These are phyloP conservation scores for Dynastes grantii DNA, from an alignment of 2,888 invertebrate species.

Conservation along the genomic window DNA sequence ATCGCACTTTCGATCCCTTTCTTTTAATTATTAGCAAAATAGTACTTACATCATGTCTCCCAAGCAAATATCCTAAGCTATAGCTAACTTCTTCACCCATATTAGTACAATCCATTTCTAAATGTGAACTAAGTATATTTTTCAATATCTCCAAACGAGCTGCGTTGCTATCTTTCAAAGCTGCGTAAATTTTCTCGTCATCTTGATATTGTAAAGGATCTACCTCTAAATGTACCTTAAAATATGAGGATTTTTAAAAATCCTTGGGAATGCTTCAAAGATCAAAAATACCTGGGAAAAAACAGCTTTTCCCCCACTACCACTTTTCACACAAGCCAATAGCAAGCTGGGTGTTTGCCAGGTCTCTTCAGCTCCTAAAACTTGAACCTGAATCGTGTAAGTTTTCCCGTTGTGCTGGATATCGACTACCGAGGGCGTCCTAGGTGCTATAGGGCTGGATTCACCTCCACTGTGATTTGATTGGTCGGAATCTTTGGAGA, in stretches of 20 bases:
- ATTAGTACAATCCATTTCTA: constrained; percentile 77
- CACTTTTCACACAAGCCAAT: constrained; percentile 77
- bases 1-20: background rate
- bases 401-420: constrained; percentile 73
- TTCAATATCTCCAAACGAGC: constrained; percentile 85
- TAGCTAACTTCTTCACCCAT: constrained; percentile 69
- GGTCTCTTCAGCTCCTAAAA: constrained; percentile 87
- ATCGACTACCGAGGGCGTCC: constrained; percentile 68
- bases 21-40: background rate
- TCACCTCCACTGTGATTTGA: constrained; percentile 62
- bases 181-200: constrained; percentile 75
- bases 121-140: constrained; percentile 81
- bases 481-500: constrained; percentile 84
- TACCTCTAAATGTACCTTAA: constrained; percentile 86
- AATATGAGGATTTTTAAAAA: background rate
- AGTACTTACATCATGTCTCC: constrained; percentile 82
- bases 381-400: constrained; percentile 83
- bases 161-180: constrained; percentile 77
- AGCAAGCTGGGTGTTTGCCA: constrained; percentile 90
- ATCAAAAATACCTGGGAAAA: constrained; percentile 80
- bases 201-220: constrained; percentile 80
- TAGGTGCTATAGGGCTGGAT: constrained; percentile 68
- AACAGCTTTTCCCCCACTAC: constrained; percentile 81
- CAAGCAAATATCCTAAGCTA: constrained; percentile 83
- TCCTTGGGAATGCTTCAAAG: background rate